A percentile compares a stretch with the other conserved stretches of the same genome.
These are phyloP conservation scores for Epistrophella euchroma DNA, from an alignment of 2,888 invertebrate genomes.

Conservation along the genomic window DNA sequence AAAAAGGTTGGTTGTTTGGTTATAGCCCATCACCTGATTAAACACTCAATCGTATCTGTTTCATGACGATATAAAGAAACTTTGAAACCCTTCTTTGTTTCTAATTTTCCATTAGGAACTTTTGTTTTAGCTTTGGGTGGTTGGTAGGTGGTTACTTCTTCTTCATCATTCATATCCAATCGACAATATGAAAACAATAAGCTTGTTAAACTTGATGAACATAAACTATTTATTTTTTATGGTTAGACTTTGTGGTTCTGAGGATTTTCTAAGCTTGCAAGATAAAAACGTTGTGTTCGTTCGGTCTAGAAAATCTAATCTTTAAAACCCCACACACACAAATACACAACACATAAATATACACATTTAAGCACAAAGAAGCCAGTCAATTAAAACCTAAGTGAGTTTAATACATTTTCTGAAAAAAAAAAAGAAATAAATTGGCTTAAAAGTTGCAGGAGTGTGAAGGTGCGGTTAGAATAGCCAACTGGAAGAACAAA, in stretches of 20 bases:
- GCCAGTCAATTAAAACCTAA: constrained; percentile 64
- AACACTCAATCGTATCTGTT: constrained; percentile 41
- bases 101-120: constrained; percentile 16
- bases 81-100: background rate
- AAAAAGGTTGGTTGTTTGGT: background rate
- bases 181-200: constrained; percentile 3
- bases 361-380: constrained; percentile 9
- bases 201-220: constrained; percentile 24
- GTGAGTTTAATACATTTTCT: constrained; percentile 68
- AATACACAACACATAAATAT: background rate
- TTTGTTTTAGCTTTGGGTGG: background rate
- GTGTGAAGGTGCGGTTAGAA: constrained; percentile 35
- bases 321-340: constrained; percentile 6
- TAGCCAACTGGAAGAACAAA: background rate
- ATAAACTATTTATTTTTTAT: constrained; percentile 3
- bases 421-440: constrained; percentile 21
- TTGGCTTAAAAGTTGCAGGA: constrained; percentile 18
- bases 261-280: constrained; percentile 2
- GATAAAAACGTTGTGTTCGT: background rate
- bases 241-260: constrained; percentile 1
- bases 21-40: constrained; percentile 30
- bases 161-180: background rate
- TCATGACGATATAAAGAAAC: constrained; percentile 5
- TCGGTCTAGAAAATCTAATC: constrained; percentile 22
- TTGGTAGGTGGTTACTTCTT: background rate